Evolutionary conservation across 2,888 invertebrate genomes (phyloP).

Genomic region (Tetranychus truncatus): DNA sequence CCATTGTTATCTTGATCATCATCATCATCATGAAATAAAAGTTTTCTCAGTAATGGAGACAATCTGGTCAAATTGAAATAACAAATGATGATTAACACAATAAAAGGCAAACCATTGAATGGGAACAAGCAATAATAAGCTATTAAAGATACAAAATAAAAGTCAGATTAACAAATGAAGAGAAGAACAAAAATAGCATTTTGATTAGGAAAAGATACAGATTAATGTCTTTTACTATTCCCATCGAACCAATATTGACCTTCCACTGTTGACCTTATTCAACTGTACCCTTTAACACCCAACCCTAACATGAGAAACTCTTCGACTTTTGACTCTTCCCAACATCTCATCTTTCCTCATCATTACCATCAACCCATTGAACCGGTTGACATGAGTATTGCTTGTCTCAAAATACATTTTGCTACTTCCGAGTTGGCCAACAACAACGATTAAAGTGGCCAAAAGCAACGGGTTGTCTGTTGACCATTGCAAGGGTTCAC

Average conservation of each 20-base stretch:
- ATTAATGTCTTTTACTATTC: no score
- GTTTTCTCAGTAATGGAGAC: neutral
- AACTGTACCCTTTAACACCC: no score
- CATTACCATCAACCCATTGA: neutral
- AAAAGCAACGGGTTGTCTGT: neutral
- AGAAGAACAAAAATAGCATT: neutral
- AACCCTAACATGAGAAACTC: neutral
- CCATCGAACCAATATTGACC: no score
- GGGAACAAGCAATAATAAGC: neutral
- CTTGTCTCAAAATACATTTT: neutral
- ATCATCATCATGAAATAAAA: neutral
- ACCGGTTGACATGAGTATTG: neutral
- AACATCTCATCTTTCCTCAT: neutral
- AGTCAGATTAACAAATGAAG: neutral
- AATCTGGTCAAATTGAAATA: neutral
- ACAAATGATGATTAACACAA: neutral
- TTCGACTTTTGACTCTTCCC: neutral
- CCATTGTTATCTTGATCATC: no score
- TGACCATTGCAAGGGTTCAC: no score
- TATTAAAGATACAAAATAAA: neutral
- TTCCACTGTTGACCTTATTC: no score
- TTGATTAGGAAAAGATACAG: neutral
- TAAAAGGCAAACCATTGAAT: neutral
- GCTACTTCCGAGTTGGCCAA: no score
- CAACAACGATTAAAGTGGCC: neutral